Evolutionary conservation across 2,113 vertebrate genomes (phyloP).

Genomic region (Equus przewalskii): DNA sequence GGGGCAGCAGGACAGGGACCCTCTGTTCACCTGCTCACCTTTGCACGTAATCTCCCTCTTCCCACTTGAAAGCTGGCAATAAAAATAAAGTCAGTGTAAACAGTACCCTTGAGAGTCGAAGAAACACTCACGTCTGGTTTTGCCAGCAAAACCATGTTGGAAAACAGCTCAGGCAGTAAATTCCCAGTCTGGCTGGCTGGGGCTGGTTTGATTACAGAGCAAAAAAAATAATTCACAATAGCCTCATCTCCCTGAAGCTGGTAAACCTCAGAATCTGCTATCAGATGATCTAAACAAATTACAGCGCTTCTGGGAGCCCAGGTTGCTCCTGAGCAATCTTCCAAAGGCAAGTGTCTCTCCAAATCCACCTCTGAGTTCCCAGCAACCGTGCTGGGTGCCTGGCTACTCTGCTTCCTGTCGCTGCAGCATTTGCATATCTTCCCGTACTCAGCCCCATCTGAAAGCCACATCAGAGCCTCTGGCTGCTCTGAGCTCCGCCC

Average conservation of each 20-base stretch:
- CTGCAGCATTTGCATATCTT: constrained; percentile 29
- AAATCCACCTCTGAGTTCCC: neutral
- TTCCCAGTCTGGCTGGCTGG: constrained; percentile 59
- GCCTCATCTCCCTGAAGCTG: neutral
- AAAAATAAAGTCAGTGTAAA: constrained; percentile 70
- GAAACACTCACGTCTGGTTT: constrained; percentile 52
- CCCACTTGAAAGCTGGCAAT: constrained; percentile 58
- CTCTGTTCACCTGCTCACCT: constrained; percentile 63
- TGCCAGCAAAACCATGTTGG: constrained; percentile 48
- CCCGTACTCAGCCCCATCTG: neutral
- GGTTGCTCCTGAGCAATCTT: neutral
- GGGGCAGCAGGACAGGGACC: neutral
- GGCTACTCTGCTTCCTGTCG: rapidly evolving
- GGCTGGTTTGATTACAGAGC: constrained; percentile 45
- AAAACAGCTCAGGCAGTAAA: constrained; percentile 47
- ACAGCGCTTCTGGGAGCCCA: neutral
- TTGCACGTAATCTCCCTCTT: constrained; percentile 51
- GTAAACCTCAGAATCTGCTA: neutral
- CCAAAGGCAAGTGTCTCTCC: neutral
- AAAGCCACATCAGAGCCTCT: neutral
- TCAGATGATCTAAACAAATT: neutral
- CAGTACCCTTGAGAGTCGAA: constrained; percentile 8
- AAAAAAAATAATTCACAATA: constrained; percentile 20
- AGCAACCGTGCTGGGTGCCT: rapidly evolving
- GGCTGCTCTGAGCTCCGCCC: neutral